Evolutionary conservation across 2,888 invertebrate genomes (phyloP).

Genomic region (Myopa testacea): DNA sequence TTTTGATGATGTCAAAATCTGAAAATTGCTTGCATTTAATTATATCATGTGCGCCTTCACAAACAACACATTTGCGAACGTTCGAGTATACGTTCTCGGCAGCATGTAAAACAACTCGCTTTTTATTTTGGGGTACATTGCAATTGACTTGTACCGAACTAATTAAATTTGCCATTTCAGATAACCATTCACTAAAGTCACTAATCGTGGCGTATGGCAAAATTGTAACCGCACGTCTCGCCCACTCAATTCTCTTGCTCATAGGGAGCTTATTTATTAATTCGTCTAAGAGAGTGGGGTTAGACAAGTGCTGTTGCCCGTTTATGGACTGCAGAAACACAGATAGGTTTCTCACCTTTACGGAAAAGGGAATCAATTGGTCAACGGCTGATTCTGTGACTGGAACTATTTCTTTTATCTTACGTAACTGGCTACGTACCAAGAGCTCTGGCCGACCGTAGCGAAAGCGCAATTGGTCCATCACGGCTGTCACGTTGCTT

Average conservation of each 20-base stretch:
- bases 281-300: conserved; percentile 22
- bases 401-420: conserved; percentile 19
- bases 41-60: conserved; percentile 5
- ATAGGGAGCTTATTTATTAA: conserved; percentile 27
- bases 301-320: conserved; percentile 29
- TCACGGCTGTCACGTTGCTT: conserved; percentile 24
- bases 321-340: conserved; percentile 20
- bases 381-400: conserved; percentile 19
- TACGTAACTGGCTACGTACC: conserved; percentile 22
- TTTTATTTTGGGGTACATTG: neutral
- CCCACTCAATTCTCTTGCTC: conserved; percentile 29
- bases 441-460: conserved; percentile 40
- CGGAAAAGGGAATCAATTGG: conserved; percentile 27
- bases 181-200: conserved; percentile 17
- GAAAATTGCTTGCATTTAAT: conserved; percentile 13
- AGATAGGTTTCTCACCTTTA: conserved; percentile 21
- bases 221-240: conserved; percentile 17
- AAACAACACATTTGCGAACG: neutral
- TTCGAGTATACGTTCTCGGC: neutral
- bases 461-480: conserved; percentile 40
- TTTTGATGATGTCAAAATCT: neutral
- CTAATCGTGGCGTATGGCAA: conserved; percentile 19
- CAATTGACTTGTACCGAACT: neutral
- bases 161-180: conserved; percentile 29
- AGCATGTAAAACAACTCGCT: neutral